A percentile compares a stretch with the other conserved stretches of the same genome.
Conservation (phyloP, 2,888 invertebrate genomes). For the Caenorhabditis parvicauda region DNA sequence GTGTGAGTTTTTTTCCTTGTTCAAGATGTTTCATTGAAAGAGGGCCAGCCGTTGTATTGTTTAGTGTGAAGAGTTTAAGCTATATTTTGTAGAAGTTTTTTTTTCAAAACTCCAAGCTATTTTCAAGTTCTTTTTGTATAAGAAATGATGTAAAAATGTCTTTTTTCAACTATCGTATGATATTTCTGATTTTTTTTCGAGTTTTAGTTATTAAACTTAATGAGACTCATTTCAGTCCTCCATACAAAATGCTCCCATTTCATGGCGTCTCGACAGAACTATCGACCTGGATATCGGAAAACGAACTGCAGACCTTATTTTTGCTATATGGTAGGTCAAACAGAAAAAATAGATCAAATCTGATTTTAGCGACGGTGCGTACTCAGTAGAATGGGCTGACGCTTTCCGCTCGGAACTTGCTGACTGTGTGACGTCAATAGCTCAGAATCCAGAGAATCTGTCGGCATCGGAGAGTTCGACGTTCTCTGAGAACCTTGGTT, state of each 20-base stretch:
- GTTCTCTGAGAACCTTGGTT: not conserved
- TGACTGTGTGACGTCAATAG: constrained; percentile 21
- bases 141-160: too few relatives aligned
- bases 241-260: constrained; percentile 41
- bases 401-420: constrained; percentile 43
- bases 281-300: constrained; percentile 46
- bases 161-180: too few relatives aligned
- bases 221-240: constrained; percentile 33
- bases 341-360: not conserved
- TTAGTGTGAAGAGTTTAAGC: not conserved
- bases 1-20: constrained; percentile 33
- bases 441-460: constrained; percentile 26
- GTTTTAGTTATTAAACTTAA: not conserved
- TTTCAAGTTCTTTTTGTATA: not conserved
- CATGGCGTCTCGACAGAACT: constrained; percentile 50
- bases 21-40: not conserved
- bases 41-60: not conserved
- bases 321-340: constrained; percentile 18
- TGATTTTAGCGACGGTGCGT: constrained; percentile 35
- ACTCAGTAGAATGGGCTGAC: constrained; percentile 44
- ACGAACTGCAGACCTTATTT: constrained; percentile 28
- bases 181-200: not conserved
- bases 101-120: too few relatives aligned
- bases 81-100: too few relatives aligned
- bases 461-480: constrained; percentile 22